Conservation (phyloP, 2,888 invertebrate species). For the Rotaria magnacalcarata region DNA sequence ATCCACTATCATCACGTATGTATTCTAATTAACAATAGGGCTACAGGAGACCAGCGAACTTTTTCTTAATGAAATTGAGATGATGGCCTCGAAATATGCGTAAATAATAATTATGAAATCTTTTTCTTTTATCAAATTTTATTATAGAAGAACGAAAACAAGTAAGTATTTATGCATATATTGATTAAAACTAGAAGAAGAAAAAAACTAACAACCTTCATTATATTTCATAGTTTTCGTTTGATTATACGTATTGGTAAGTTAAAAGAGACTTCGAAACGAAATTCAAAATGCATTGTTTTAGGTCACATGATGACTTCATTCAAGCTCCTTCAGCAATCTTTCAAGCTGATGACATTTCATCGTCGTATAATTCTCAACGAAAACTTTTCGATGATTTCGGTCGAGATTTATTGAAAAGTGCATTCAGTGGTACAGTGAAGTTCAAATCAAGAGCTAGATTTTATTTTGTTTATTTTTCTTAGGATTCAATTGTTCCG, state of each 20-base stretch:
- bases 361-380: constrained; percentile 58
- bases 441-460: no score
- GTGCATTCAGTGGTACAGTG: constrained; percentile 62
- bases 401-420: constrained; percentile 62
- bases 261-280: constrained; percentile 47
- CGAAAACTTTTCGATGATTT: constrained; percentile 62
- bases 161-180: background rate
- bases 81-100: no score
- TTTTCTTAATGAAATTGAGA: no score
- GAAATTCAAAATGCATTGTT: background rate
- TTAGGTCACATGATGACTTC: constrained; percentile 60
- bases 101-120: no score
- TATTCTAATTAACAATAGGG: background rate
- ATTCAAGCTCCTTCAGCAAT: constrained; percentile 50
- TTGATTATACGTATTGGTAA: constrained; percentile 60
- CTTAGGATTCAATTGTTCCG: constrained; percentile 63
- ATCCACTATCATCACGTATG: constrained; percentile 53
- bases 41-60: no score
- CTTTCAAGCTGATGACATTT: constrained; percentile 50
- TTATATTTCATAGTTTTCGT: constrained; percentile 51
- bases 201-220: no score
- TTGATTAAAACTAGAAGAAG: no score
- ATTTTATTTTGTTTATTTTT: constrained; percentile 37
- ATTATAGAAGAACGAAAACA: background rate
- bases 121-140: background rate